Evolutionary conservation across 2,888 invertebrate genomes (phyloP).

Genomic region (Celastrina argiolus): DNA sequence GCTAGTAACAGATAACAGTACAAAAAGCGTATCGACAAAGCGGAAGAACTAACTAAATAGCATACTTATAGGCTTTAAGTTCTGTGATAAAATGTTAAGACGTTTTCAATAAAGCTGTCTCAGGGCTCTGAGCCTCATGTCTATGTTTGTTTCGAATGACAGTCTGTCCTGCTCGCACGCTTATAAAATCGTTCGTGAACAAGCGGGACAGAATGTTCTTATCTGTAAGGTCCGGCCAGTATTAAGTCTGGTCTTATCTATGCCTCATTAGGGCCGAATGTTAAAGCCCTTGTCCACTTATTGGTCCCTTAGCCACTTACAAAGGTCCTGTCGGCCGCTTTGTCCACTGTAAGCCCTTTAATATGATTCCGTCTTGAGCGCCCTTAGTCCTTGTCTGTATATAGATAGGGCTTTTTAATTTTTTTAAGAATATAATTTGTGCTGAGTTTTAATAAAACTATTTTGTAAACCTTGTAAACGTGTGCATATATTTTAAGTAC

Average conservation of each 20-base stretch:
- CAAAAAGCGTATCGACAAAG: background rate
- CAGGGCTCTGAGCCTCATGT: no score
- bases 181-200: no score
- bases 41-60: background rate
- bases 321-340: background rate
- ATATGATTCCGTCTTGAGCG: background rate
- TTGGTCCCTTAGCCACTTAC: background rate
- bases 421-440: no score
- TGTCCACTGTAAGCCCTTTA: background rate
- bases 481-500: no score
- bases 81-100: background rate
- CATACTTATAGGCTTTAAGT: background rate
- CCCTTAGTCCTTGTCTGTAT: background rate
- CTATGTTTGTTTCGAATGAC: no score
- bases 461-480: no score
- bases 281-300: background rate
- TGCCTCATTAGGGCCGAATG: background rate
- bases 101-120: background rate
- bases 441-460: no score
- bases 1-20: no score
- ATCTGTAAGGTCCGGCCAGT: background rate
- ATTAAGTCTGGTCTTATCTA: conserved; percentile 4
- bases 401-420: background rate
- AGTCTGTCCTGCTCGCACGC: no score
- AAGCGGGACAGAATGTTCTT: no score